Conservation (phyloP, 2,113 vertebrate species). For the Otocyon megalotis region DNA sequence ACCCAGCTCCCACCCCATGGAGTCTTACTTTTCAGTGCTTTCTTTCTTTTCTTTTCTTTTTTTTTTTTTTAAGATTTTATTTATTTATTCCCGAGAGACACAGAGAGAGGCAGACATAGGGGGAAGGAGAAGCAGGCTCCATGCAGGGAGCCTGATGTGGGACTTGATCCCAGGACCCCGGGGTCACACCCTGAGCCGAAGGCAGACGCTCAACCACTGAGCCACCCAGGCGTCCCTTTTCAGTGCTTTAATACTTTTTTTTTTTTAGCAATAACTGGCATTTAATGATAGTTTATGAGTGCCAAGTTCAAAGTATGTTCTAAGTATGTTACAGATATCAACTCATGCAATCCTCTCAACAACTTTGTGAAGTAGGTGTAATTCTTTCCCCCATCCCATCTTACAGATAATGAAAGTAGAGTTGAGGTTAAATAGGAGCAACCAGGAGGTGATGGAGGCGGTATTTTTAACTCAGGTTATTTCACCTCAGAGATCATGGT, state of each 20-base stretch:
- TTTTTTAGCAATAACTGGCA: background rate
- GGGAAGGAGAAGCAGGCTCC: no score
- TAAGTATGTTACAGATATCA: background rate
- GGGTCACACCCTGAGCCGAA: no score
- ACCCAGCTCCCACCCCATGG: background rate
- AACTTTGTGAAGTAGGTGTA: background rate
- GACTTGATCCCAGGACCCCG: no score
- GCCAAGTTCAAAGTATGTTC: background rate
- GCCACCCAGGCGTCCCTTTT: background rate
- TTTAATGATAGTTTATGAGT: background rate
- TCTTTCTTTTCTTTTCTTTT: background rate
- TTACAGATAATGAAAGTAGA: background rate
- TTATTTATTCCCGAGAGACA: no score
- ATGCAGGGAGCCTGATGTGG: no score
- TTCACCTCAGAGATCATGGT: background rate
- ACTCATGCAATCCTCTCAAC: background rate
- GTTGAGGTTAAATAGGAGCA: background rate
- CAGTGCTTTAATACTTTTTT: background rate
- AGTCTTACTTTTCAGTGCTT: background rate
- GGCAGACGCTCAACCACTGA: no score
- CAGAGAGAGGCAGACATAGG: no score
- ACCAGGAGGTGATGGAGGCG: background rate
- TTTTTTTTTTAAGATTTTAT: no score
- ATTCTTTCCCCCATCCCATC: background rate
- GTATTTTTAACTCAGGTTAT: background rate